A percentile compares a stretch with the other conserved stretches of the same genome.
These are phyloP conservation scores for Pachycephus smyrnensis DNA, from an alignment of 2,888 invertebrate genomes.

Conservation along the genomic window DNA sequence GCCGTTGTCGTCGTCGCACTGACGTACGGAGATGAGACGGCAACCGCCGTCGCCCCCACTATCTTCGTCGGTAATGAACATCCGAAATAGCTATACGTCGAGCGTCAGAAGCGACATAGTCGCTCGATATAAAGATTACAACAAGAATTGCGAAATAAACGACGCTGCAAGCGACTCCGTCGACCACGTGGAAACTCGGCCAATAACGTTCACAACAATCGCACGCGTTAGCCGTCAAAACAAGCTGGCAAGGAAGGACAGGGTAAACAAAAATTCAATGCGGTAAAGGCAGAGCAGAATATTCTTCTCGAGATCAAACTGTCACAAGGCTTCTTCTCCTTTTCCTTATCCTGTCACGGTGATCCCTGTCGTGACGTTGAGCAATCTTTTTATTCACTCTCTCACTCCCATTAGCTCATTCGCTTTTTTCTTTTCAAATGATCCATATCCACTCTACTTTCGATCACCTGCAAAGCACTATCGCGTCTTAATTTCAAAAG, in stretches of 20 bases:
- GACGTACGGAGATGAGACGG: conserved; percentile 60
- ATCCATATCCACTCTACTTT: not conserved
- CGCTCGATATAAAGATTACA: not conserved
- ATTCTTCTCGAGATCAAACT: not conserved
- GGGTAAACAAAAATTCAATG: not conserved
- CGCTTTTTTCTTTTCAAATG: not conserved
- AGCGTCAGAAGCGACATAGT: not conserved
- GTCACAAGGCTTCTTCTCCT: not conserved
- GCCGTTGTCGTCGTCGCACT: conserved; percentile 39
- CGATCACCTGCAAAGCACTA: not conserved
- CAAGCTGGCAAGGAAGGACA: not conserved
- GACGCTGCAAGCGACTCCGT: not conserved
- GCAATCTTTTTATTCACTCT: conserved; percentile 16
- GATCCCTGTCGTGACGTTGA: not conserved
- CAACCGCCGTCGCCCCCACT: conserved; percentile 58
- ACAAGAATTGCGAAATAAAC: not conserved
- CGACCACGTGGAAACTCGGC: not conserved
- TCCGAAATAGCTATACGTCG: conserved; percentile 44
- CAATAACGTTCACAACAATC: not conserved
- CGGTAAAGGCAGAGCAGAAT: not conserved
- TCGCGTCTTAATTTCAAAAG: not conserved
- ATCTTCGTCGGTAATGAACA: conserved; percentile 59
- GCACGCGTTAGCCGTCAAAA: not conserved
- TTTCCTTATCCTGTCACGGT: conserved; percentile 3
- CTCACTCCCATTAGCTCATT: not conserved